Evolutionary conservation across 2,113 vertebrate species (phyloP).

Genomic region (Panthera tigris): DNA sequence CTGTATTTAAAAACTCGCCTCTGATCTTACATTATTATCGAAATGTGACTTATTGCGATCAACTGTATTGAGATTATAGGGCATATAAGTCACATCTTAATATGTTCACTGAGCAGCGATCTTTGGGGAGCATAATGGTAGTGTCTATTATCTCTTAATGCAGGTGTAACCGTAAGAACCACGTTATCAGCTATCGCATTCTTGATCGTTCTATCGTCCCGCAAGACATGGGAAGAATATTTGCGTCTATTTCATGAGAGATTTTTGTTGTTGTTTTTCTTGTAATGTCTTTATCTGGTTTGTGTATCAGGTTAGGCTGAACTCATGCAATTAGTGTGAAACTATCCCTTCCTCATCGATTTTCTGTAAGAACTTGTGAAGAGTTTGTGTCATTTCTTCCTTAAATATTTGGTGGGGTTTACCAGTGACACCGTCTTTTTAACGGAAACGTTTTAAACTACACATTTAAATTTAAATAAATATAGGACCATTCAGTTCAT

Average conservation of each 20-base stretch:
- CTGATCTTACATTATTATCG: neutral
- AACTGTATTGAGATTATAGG: too few relatives aligned
- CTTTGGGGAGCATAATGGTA: neutral
- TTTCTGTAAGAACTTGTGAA: neutral
- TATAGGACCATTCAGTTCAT: neutral
- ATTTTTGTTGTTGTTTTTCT: neutral
- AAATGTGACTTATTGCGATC: neutral
- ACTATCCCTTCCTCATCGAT: neutral
- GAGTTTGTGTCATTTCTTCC: neutral
- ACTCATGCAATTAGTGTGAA: neutral
- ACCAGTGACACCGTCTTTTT: neutral
- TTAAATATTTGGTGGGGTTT: neutral
- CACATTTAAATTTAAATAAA: neutral
- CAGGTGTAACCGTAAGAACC: neutral
- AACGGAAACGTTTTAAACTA: neutral
- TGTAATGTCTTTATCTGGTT: neutral
- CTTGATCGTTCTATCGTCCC: neutral
- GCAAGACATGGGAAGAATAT: neutral
- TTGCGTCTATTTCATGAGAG: neutral
- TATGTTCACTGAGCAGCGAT: neutral
- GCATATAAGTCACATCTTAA: neutral
- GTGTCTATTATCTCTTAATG: neutral
- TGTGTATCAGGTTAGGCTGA: neutral
- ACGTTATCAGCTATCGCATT: too few relatives aligned
- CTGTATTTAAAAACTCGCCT: neutral